Base-by-base conservation (phyloP, 2,113 vertebrate species). In the Bufo bufo region DNA sequence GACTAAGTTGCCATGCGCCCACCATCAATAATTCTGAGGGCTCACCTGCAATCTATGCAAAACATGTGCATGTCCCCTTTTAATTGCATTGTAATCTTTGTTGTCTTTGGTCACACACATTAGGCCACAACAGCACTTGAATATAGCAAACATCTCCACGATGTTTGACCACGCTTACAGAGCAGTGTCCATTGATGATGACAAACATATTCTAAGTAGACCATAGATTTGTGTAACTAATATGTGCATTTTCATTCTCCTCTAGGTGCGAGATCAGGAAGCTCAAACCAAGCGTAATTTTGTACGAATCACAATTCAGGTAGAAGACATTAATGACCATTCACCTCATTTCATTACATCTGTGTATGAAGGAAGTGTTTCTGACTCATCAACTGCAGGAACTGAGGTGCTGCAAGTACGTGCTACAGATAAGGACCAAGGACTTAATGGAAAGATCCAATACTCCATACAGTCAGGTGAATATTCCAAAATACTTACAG, bases 281-380 rank as follows among this genome's bases (percentile, higher is more conserved):
- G 97, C 99, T 14, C 97, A 97, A 14, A 96, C 97, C 82, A 99
- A 98, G 89, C 94, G 96, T 91, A 99, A 99, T 91, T 98, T 98
- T 89, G 97, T 95, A 16, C 96, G 96, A 89, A 96, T 96, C 82
- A 91, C 94, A 82, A 87, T 99, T 87, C 89, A 92, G 0, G 96
- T 99, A 80, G 95, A 98, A 87, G 97, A 94, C 90, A 95, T 95
- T 89, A 99, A 99, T 86, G 95, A 97, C 78, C 96, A 99, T 90
- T 92, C 96, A 0, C 98, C 98, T 0, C 92, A 87, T 7, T 99
- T 99, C 92, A 93, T 96, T 90, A 96, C 93, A 79, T 91, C 94
- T 20, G 94, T 94, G 12, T 99, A 98, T 0, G 95, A 97, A 90
- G 94, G 91, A 33, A 93, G 85, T 72, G 86, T 97, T 80, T 93